Evolutionary conservation across 2,888 invertebrate genomes (phyloP).

Genomic region (Tenodera sinensis): DNA sequence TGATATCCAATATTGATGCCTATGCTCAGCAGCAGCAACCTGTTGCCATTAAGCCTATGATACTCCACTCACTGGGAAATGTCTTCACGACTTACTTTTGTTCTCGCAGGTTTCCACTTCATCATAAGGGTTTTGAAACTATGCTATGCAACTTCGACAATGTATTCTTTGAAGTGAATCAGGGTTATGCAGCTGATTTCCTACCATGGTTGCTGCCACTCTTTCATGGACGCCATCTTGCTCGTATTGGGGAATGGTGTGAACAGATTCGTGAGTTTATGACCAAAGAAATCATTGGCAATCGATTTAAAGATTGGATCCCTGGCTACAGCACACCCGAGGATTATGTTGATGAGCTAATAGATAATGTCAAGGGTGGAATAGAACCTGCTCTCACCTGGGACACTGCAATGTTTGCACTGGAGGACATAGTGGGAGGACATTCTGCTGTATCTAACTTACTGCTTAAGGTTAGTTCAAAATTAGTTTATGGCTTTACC

Average conservation of each 20-base stretch:
- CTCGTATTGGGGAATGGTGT: constrained; percentile 50
- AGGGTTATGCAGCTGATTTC: constrained; percentile 64
- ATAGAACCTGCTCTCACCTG: constrained; percentile 47
- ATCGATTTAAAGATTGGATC: constrained; percentile 42
- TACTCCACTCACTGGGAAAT: constrained; percentile 53
- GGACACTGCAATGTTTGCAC: constrained; percentile 52
- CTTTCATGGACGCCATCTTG: constrained; percentile 50
- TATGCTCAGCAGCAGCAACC: constrained; percentile 18
- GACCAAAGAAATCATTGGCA: constrained; percentile 48
- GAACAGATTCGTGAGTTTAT: constrained; percentile 55
- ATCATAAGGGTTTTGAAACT: constrained; percentile 48
- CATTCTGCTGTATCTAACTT: constrained; percentile 64
- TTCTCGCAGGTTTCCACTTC: constrained; percentile 49
- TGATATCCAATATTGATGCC: constrained; percentile 40
- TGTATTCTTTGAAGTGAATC: constrained; percentile 65
- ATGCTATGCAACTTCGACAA: constrained; percentile 58
- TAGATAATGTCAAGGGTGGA: constrained; percentile 49
- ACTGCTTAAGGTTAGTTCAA: constrained; percentile 46
- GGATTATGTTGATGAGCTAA: constrained; percentile 59
- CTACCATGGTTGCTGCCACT: constrained; percentile 56
- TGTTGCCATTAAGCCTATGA: constrained; percentile 47
- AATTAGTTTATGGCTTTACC: not conserved
- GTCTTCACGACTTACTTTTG: constrained; percentile 61
- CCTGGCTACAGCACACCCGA: not conserved
- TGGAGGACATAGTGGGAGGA: constrained; percentile 57